A percentile compares a stretch with the other conserved stretches of the same genome.
phyloP scores from a whole-genome alignment of 2,113 vertebrate species.

The Otolemur garnettii region DNA sequence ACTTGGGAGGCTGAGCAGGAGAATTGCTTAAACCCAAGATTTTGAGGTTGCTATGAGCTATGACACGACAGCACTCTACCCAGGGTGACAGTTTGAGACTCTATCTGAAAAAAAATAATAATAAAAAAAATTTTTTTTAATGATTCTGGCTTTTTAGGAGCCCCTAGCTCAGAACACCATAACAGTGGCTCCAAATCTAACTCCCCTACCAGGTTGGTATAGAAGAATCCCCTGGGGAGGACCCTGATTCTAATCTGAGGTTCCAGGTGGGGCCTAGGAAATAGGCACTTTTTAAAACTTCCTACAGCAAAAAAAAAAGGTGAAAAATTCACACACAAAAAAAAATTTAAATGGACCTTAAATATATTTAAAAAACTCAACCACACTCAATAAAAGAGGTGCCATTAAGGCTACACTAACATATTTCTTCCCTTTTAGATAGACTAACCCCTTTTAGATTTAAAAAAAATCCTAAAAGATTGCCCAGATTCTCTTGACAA shows the following conservation, averaged over 20 bases:
- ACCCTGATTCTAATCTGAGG: background rate
- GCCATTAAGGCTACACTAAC: background rate
- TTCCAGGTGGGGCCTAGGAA: background rate
- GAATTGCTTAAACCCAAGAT: no score
- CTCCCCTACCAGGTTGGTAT: background rate
- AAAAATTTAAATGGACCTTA: conserved; percentile 35
- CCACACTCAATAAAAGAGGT: background rate
- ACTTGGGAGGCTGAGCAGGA: no score
- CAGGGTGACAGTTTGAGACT: no score
- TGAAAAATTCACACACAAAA: background rate
- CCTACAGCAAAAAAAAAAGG: background rate
- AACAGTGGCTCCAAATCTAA: background rate
- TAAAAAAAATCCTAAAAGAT: background rate
- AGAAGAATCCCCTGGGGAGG: background rate
- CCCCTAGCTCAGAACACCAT: background rate
- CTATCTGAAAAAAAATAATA: no score
- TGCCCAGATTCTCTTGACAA: background rate
- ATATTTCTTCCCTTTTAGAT: background rate
- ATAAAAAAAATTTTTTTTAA: background rate
- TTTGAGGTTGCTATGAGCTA: no score
- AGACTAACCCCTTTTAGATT: background rate
- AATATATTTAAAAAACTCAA: background rate
- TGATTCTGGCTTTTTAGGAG: background rate
- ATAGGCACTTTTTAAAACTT: background rate
- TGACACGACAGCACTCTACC: no score